A percentile compares a stretch with the other conserved stretches of the same genome.
phyloP scores from a whole-genome alignment of 2,888 invertebrate species.

The Xylophagus ater region DNA sequence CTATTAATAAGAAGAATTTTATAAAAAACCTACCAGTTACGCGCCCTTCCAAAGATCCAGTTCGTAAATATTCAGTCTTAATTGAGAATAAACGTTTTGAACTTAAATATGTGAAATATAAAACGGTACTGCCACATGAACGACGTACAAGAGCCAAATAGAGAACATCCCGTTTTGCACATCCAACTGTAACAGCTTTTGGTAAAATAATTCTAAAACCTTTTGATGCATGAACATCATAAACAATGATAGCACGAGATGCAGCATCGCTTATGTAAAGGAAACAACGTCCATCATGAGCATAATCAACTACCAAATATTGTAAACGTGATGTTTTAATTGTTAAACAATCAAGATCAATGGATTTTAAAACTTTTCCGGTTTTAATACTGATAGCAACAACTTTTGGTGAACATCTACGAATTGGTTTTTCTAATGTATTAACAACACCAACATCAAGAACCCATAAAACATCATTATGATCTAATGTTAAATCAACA shows the following conservation, averaged over 20 bases:
- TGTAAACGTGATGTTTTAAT: constrained; percentile 52
- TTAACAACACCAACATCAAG: constrained; percentile 61
- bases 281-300: constrained; percentile 48
- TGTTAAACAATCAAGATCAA: constrained; percentile 49
- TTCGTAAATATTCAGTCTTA: constrained; percentile 49
- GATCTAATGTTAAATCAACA: constrained; percentile 52
- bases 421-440: constrained; percentile 50
- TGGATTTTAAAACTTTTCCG: constrained; percentile 49
- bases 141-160: constrained; percentile 52
- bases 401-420: constrained; percentile 58
- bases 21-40: constrained; percentile 29
- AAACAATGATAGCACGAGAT: constrained; percentile 54
- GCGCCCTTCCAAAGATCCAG: constrained; percentile 45
- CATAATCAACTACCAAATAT: constrained; percentile 57
- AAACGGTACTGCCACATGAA: constrained; percentile 44
- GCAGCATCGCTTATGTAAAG: constrained; percentile 58
- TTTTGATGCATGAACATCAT: constrained; percentile 49
- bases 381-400: constrained; percentile 49
- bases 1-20: neutral
- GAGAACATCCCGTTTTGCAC: constrained; percentile 49
- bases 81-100: constrained; percentile 52
- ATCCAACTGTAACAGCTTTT: constrained; percentile 42
- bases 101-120: constrained; percentile 54
- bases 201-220: constrained; percentile 55
- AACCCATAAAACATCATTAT: constrained; percentile 57